Evolutionary conservation across 2,797 vertebrate genomes (phyloP).

Genomic region (Sylvia borin): DNA sequence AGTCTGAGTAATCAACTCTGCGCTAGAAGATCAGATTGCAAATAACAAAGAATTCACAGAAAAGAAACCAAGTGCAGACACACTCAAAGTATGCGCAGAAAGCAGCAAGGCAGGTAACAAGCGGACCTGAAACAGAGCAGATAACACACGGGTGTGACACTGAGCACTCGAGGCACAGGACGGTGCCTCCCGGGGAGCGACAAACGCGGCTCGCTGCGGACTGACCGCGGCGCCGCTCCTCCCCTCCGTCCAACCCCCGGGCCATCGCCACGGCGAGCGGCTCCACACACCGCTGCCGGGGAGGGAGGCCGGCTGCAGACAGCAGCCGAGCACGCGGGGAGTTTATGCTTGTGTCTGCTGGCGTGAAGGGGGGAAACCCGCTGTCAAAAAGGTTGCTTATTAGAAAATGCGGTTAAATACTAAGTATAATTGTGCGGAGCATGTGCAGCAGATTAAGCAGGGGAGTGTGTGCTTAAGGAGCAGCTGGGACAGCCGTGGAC

Average conservation of each 20-base stretch:
- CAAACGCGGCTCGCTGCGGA: no score
- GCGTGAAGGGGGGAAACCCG: neutral
- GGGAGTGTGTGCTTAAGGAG: slow-evolving; percentile 15
- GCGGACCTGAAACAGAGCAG: accelerated
- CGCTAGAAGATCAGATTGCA: neutral
- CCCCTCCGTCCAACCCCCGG: neutral
- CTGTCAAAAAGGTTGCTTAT: neutral
- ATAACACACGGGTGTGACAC: accelerated
- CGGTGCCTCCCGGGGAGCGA: neutral
- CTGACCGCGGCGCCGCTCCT: slow-evolving; percentile 16
- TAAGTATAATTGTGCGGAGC: neutral
- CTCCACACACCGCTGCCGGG: neutral
- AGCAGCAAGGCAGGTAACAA: neutral
- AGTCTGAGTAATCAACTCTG: neutral
- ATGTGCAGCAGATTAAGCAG: neutral
- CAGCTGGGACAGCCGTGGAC: slow-evolving; percentile 3
- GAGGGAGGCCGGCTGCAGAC: neutral
- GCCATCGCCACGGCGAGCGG: neutral
- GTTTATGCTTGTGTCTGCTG: neutral
- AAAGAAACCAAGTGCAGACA: neutral
- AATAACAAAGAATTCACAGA: neutral
- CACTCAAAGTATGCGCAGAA: neutral
- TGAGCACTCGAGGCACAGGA: neutral
- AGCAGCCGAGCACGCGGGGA: neutral
- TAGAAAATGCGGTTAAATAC: neutral